phyloP scores from a whole-genome alignment of 2,888 invertebrate genomes.

The Ichneumoninae sp. region DNA sequence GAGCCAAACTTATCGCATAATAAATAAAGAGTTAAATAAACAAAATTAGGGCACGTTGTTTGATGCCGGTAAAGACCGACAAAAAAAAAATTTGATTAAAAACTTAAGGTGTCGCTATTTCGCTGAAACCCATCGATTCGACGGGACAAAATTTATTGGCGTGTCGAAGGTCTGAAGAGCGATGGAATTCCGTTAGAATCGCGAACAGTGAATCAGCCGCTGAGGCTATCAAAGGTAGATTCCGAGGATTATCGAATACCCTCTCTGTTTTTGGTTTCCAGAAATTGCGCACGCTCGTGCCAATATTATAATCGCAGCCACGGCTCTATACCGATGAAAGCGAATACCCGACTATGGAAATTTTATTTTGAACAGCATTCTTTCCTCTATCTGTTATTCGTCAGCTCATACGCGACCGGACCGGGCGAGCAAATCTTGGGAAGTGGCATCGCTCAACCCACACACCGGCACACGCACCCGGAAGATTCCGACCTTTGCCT shows the following conservation, averaged over 20 bases:
- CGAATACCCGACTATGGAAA: not conserved
- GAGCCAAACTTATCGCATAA: not conserved
- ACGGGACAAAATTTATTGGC: not conserved
- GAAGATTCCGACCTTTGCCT: conserved; percentile 21
- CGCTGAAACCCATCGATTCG: not conserved
- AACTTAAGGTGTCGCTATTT: not conserved
- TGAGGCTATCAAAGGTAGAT: conserved; percentile 14
- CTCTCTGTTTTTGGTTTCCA: conserved; percentile 36
- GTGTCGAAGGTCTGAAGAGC: not conserved
- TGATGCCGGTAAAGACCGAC: not conserved
- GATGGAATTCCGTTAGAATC: not conserved
- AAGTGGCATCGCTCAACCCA: conserved; percentile 28
- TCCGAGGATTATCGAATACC: conserved; percentile 24
- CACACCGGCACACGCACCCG: not conserved
- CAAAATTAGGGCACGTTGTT: not conserved
- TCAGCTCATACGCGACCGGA: not conserved
- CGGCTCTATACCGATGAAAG: not conserved
- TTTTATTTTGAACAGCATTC: not conserved
- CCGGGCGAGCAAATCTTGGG: not conserved
- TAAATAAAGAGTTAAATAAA: not conserved
- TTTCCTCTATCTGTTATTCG: not conserved
- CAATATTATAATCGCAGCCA: conserved; percentile 13
- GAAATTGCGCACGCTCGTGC: conserved; percentile 5
- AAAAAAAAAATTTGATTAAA: not conserved
- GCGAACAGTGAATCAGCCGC: not conserved